Conservation (phyloP, 2,797 vertebrate genomes). For the Adelosebastes latens region DNA sequence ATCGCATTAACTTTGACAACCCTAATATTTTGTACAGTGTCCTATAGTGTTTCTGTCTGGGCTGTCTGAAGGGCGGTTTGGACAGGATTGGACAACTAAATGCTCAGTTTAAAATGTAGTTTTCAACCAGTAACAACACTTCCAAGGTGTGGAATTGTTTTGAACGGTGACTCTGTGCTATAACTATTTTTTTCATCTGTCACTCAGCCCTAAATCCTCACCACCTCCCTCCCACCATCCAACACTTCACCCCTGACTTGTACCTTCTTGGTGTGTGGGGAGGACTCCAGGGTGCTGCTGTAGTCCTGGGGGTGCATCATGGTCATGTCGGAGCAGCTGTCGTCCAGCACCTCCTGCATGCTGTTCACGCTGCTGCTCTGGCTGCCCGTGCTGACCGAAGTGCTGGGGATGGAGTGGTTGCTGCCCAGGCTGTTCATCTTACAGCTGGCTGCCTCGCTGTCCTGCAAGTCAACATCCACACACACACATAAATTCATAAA, state of each 20-base stretch:
- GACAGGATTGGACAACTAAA: neutral
- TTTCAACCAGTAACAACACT: neutral
- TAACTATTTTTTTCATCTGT: neutral
- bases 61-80: neutral
- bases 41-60: neutral
- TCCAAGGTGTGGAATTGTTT: neutral
- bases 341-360: conserved; percentile 96
- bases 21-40: neutral
- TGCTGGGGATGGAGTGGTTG: conserved; percentile 97
- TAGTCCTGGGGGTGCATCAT: conserved; percentile 87
- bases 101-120: neutral
- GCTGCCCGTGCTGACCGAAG: conserved; percentile 96
- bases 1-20: too few relatives aligned
- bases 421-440: conserved; percentile 98
- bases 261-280: conserved; percentile 92
- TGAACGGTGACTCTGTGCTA: neutral
- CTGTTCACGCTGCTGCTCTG: conserved; percentile 98
- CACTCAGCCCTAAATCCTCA: neutral
- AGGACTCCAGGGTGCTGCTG: conserved; percentile 89
- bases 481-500: conserved; percentile 1
- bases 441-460: conserved; percentile 92
- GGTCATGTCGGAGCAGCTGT: conserved; percentile 90
- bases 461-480: conserved; percentile 80
- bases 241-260: conserved; percentile 5
- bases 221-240: neutral